These are phyloP conservation scores for Micoletzkya japonica DNA, from an alignment of 2,888 invertebrate genomes.

Conservation along the genomic window DNA sequence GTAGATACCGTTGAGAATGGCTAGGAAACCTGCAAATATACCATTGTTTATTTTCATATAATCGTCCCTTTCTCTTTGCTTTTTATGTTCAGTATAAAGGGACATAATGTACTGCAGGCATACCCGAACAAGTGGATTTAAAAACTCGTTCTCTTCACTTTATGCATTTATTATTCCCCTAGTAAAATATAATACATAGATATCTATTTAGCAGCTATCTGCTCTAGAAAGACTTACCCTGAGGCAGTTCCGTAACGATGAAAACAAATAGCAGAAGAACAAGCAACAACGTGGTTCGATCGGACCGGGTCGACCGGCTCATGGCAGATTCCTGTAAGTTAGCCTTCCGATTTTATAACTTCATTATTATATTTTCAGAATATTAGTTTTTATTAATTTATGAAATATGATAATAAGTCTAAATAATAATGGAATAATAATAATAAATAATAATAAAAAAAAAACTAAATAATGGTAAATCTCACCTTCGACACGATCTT, in stretches of 20 bases:
- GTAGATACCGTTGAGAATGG: slow-evolving; percentile 45
- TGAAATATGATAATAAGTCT: too few relatives aligned
- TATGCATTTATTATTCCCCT: too few relatives aligned
- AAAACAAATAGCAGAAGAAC: slow-evolving; percentile 31
- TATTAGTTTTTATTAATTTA: too few relatives aligned
- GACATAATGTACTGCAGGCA: not conserved
- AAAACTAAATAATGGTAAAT: not conserved
- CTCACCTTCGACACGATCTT: slow-evolving; percentile 41
- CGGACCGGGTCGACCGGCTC: slow-evolving; percentile 30
- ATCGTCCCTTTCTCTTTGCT: slow-evolving; percentile 6
- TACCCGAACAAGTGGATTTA: not conserved
- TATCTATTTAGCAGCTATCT: not conserved
- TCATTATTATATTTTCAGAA: too few relatives aligned
- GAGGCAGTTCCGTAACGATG: slow-evolving; percentile 32
- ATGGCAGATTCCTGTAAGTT: slow-evolving; percentile 31
- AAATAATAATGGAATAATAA: too few relatives aligned
- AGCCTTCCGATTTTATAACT: too few relatives aligned
- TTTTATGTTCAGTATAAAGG: not conserved
- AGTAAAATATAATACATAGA: not conserved
- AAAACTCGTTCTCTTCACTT: not conserved
- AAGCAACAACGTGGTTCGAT: slow-evolving; percentile 30
- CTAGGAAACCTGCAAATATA: slow-evolving; percentile 37
- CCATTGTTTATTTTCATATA: not conserved
- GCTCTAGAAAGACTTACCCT: slow-evolving; percentile 17
- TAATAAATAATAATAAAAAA: too few relatives aligned